phyloP scores from a whole-genome alignment of 2,888 invertebrate genomes.

The Tryphoninae sp. region DNA sequence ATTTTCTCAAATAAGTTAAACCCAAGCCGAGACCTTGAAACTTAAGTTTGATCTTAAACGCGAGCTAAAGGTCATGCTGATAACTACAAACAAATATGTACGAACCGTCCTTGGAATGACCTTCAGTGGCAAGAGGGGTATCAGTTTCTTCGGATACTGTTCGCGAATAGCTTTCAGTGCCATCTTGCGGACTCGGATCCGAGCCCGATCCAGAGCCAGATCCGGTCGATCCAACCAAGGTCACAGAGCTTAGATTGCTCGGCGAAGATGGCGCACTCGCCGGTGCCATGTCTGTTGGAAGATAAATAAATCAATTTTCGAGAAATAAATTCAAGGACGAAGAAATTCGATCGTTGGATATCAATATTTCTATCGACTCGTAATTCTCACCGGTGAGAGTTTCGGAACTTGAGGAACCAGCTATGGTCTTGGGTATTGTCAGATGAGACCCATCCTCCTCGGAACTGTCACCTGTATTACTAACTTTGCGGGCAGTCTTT shows the following conservation, averaged over 20 bases:
- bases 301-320: background rate
- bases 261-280: conserved; percentile 87
- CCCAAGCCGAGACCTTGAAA: too few species aligned
- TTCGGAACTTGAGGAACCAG: conserved; percentile 89
- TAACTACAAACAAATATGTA: background rate
- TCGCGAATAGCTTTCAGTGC: conserved; percentile 68
- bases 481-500: conserved; percentile 78
- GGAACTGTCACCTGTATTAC: conserved; percentile 81
- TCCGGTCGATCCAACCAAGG: conserved; percentile 85
- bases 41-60: too few species aligned
- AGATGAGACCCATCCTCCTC: conserved; percentile 86
- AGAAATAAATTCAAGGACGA: background rate
- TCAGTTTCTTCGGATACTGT: conserved; percentile 73
- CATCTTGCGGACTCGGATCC: conserved; percentile 77
- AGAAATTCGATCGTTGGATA: background rate
- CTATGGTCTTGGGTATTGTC: conserved; percentile 88
- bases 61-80: too few species aligned
- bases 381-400: conserved; percentile 86
- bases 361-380: background rate
- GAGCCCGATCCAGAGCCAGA: conserved; percentile 81
- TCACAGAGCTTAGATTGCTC: conserved; percentile 88
- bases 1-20: too few species aligned
- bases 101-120: conserved; percentile 70
- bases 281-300: conserved; percentile 80
- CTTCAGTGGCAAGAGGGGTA: conserved; percentile 69